A percentile compares a stretch with the other conserved stretches of the same genome.
These are phyloP conservation scores for Stenichneumon culpator DNA, from an alignment of 2,888 invertebrate species.

Conservation along the genomic window DNA sequence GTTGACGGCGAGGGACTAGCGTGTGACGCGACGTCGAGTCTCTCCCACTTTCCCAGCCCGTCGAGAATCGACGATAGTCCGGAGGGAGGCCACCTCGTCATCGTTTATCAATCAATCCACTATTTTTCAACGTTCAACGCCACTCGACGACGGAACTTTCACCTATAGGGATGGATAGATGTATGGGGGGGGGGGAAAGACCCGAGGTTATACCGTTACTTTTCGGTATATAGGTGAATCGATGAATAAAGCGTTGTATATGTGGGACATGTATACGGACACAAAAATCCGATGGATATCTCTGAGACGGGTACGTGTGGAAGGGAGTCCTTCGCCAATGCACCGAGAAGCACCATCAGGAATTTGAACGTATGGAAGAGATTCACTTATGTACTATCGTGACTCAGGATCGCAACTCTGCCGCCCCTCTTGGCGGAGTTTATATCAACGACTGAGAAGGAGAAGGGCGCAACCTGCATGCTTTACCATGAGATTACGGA, in stretches of 20 bases:
- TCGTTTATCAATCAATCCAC: slow-evolving; percentile 77
- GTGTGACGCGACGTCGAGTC: slow-evolving; percentile 65
- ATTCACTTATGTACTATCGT: slow-evolving; percentile 43
- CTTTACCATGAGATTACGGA: background rate
- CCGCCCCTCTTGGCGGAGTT: background rate
- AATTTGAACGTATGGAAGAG: slow-evolving; percentile 29
- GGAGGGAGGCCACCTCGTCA: slow-evolving; percentile 72
- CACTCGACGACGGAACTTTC: slow-evolving; percentile 65
- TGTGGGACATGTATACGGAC: slow-evolving; percentile 11
- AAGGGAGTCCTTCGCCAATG: slow-evolving; percentile 21
- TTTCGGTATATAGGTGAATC: slow-evolving; percentile 11
- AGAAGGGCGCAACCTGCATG: background rate
- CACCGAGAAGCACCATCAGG: slow-evolving; percentile 25
- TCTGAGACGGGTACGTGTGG: background rate
- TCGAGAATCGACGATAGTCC: slow-evolving; percentile 55
- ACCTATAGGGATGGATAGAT: slow-evolving; percentile 23
- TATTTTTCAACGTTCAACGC: slow-evolving; percentile 72
- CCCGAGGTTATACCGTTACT: slow-evolving; percentile 12
- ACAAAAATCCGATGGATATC: slow-evolving; percentile 48
- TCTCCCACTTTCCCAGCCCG: slow-evolving; percentile 40
- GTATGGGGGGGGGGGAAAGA: background rate
- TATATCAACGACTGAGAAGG: background rate
- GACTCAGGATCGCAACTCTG: slow-evolving; percentile 21
- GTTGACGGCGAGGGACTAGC: slow-evolving; percentile 71
- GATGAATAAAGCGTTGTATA: slow-evolving; percentile 22